Conservation (phyloP, 2,113 vertebrate genomes). For the Chinchilla lanigera region DNA sequence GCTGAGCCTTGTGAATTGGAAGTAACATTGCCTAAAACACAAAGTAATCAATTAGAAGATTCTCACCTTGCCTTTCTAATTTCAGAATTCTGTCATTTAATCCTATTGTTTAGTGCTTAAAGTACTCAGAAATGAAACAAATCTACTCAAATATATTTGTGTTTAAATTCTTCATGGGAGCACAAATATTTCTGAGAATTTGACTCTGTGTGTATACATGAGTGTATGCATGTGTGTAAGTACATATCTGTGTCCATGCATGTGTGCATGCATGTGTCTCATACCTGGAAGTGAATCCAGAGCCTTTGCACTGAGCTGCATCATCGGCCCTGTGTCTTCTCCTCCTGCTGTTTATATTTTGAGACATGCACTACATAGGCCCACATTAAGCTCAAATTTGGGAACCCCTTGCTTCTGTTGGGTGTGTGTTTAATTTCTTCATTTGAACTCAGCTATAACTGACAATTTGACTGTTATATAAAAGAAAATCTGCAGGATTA, state of each 20-base stretch:
- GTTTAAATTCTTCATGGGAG: background rate
- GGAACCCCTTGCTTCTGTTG: too few relatives aligned
- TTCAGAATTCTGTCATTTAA: background rate
- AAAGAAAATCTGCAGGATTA: background rate
- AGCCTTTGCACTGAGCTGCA: background rate
- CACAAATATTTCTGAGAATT: background rate
- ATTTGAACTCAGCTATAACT: background rate
- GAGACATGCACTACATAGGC: background rate
- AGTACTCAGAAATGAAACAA: background rate
- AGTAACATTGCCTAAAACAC: background rate
- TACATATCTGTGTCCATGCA: too few relatives aligned
- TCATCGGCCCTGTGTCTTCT: background rate
- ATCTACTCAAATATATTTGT: background rate
- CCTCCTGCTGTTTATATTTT: background rate
- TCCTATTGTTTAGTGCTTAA: background rate
- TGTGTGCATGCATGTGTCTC: background rate
- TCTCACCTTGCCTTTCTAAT: background rate
- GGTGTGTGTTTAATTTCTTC: background rate
- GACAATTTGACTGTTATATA: background rate
- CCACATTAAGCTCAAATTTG: background rate
- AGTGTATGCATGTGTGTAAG: rapidly evolving
- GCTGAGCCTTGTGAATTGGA: background rate
- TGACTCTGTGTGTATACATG: background rate
- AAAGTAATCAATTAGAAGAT: background rate
- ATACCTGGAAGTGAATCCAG: background rate